Conservation (phyloP, 2,888 invertebrate genomes). For the Bedellia somnulentella region DNA sequence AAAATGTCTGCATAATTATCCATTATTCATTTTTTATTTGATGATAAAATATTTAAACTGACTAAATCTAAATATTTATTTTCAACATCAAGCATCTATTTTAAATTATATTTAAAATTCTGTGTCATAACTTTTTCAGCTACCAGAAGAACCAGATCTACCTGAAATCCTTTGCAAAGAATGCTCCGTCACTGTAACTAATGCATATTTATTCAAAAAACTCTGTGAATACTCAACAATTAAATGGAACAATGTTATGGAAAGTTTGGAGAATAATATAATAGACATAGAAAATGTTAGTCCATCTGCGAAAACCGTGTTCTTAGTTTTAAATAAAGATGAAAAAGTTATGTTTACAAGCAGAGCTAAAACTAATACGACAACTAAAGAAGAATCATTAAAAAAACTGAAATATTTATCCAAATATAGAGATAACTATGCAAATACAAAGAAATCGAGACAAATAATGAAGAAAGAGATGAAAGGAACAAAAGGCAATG, state of each 20-base stretch:
- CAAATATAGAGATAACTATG: slow-evolving; percentile 19
- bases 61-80: not conserved
- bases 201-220: slow-evolving; percentile 29
- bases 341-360: slow-evolving; percentile 26
- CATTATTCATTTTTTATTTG: not conserved
- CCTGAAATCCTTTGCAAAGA: slow-evolving; percentile 28
- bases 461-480: slow-evolving; percentile 21
- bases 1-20: too few relatives aligned
- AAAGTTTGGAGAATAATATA: slow-evolving; percentile 17
- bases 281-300: slow-evolving; percentile 16
- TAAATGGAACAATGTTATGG: slow-evolving; percentile 22
- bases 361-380: slow-evolving; percentile 14
- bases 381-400: slow-evolving; percentile 20
- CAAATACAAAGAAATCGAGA: slow-evolving; percentile 16
- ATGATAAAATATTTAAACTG: not conserved
- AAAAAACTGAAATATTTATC: slow-evolving; percentile 22
- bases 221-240: slow-evolving; percentile 22
- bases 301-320: slow-evolving; percentile 19
- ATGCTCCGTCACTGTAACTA: slow-evolving; percentile 25
- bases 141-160: too few relatives aligned
- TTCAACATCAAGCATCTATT: too few relatives aligned
- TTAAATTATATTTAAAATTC: not conserved
- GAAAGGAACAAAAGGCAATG: slow-evolving; percentile 19
- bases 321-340: slow-evolving; percentile 20
- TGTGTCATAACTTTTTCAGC: not conserved